These are phyloP conservation scores for Garra rufa DNA, from an alignment of 2,113 vertebrate genomes.

Conservation along the genomic window DNA sequence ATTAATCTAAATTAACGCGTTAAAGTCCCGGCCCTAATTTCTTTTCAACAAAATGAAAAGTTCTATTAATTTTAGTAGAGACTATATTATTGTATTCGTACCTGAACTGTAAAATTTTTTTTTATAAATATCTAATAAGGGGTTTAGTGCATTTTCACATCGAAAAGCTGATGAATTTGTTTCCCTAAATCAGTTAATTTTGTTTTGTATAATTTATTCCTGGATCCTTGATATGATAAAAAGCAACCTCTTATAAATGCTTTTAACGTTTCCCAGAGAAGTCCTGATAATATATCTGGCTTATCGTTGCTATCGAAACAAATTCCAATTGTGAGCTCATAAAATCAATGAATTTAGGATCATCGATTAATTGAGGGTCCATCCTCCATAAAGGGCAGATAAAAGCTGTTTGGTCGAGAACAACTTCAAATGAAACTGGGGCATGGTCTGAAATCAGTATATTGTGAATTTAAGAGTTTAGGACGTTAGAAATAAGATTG, in stretches of 20 bases:
- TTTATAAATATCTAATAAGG: conserved; percentile 1
- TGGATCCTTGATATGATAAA: background rate
- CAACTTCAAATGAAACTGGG: conserved; percentile 3
- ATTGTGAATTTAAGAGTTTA: background rate
- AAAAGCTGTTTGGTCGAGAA: background rate
- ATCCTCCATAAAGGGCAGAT: background rate
- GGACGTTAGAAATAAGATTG: conserved; percentile 1
- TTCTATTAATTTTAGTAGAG: background rate
- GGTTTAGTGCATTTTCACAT: conserved; percentile 3
- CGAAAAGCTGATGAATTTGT: background rate
- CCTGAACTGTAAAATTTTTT: conserved; percentile 2
- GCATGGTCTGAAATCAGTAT: background rate
- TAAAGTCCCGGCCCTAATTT: too few species aligned
- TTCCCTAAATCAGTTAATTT: background rate
- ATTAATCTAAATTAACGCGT: too few species aligned
- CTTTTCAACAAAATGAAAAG: background rate
- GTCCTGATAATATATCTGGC: background rate
- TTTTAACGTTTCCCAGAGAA: conserved; percentile 4
- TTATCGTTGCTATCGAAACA: background rate
- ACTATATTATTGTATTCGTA: background rate
- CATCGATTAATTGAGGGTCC: background rate
- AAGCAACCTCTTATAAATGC: conserved; percentile 9
- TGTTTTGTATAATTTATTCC: background rate
- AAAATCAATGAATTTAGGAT: background rate
- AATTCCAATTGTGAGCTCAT: background rate